Evolutionary conservation across 2,797 vertebrate species (phyloP).

Genomic region (Falco cherrug): DNA sequence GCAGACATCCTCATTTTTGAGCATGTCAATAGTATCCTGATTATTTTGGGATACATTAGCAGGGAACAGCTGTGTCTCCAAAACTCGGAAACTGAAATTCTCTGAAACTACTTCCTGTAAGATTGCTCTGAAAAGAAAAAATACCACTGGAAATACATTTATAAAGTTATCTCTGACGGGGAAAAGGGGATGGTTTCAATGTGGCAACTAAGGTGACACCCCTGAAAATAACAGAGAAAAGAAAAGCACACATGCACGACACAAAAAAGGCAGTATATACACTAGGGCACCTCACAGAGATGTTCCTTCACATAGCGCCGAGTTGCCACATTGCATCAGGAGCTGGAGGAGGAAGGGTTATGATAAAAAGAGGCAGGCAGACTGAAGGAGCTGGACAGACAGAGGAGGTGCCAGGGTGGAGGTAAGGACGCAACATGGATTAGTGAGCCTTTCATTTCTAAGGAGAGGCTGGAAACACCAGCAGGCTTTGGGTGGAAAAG

Average conservation of each 20-base stretch:
- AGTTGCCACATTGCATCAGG: neutral
- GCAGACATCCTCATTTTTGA: neutral
- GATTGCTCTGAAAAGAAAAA: neutral
- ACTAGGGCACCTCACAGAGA: neutral
- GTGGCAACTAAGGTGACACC: neutral
- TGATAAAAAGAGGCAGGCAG: neutral
- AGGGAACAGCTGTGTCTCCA: neutral
- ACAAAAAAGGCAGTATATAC: neutral
- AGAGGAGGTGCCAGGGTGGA: neutral
- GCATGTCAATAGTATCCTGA: neutral
- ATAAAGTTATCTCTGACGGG: neutral
- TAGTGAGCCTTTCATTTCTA: neutral
- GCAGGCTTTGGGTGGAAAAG: neutral
- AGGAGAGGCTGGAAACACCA: neutral
- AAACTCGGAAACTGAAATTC: neutral
- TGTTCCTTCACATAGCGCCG: neutral
- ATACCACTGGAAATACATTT: neutral
- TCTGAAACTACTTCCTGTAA: neutral
- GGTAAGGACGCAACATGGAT: neutral
- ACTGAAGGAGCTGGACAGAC: neutral
- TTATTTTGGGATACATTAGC: neutral
- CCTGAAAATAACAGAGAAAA: neutral
- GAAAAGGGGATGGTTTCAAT: neutral
- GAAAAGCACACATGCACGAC: rapidly evolving
- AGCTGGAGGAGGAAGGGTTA: neutral